Conservation (phyloP, 2,797 vertebrate genomes). For the Channallabes apus region DNA sequence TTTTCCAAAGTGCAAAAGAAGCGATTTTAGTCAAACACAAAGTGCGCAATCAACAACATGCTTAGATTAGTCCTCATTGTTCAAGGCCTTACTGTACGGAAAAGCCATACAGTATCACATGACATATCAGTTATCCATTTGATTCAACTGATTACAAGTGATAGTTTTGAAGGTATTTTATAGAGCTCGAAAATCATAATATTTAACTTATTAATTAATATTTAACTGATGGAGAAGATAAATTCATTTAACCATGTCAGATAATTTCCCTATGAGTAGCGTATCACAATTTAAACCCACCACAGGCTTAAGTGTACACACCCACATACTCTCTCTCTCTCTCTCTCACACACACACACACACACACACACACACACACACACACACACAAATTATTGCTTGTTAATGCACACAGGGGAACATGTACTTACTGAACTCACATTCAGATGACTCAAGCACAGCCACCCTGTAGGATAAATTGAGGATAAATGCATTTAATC, state of each 20-base stretch:
- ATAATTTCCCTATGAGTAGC: background rate
- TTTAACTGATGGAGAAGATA: background rate
- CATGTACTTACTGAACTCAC: background rate
- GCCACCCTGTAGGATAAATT: background rate
- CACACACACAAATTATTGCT: background rate
- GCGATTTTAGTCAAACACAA: background rate
- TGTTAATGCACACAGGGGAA: background rate
- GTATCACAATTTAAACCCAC: background rate
- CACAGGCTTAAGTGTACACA: background rate
- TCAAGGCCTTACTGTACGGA: background rate
- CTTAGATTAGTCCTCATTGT: background rate
- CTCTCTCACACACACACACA: background rate
- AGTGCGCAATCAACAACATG: background rate
- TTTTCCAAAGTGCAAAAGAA: background rate
- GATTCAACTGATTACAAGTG: background rate
- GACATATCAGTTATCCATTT: background rate
- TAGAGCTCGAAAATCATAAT: background rate
- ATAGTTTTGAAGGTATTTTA: background rate
- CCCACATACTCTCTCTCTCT: background rate
- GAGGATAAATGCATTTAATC: constrained; percentile 8
- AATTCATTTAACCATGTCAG: background rate
- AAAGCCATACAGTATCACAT: background rate
- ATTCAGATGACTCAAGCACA: background rate
- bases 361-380: background rate
- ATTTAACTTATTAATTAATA: background rate